Percentiles rank a stretch among this genome's conserved stretches.
Conservation (phyloP, 1,140 invertebrate species). For the Eupristina koningsbergeri region DNA sequence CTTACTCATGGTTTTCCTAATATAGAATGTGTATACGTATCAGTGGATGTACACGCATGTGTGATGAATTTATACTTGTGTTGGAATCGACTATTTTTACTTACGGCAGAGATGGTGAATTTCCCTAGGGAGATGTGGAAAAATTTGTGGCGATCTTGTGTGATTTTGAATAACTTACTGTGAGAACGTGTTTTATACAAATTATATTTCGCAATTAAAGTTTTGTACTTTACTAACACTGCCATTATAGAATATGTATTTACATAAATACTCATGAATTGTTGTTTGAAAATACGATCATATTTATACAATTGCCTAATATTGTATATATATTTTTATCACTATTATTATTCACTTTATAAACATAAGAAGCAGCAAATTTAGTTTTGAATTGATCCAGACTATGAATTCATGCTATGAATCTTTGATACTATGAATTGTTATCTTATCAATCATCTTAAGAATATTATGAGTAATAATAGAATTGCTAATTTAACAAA, state of each 20-base stretch:
- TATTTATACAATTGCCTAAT: not conserved
- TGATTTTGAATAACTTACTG: not conserved
- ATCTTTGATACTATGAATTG: too few relatives aligned
- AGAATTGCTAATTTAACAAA: too few relatives aligned
- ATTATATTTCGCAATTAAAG: not conserved
- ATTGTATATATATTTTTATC: not conserved
- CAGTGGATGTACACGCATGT: not conserved
- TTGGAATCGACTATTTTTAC: constrained; percentile 23
- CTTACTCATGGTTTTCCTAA: not conserved
- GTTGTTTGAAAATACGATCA: not conserved
- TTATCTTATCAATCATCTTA: too few relatives aligned
- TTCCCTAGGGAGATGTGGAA: not conserved
- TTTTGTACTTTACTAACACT: not conserved
- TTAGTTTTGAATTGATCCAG: not conserved
- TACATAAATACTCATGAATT: not conserved
- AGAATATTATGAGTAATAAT: too few relatives aligned
- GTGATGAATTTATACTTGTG: not conserved
- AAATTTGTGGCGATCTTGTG: not conserved
- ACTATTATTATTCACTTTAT: not conserved
- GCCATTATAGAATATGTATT: not conserved
- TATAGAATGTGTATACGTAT: not conserved
- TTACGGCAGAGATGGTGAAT: not conserved
- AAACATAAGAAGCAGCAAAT: too few relatives aligned
- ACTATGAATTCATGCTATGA: too few relatives aligned
- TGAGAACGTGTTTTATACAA: not conserved